A percentile compares a stretch with the other conserved stretches of the same genome.
phyloP scores from a whole-genome alignment of 2,113 vertebrate species.

The Malaclemys terrapin region DNA sequence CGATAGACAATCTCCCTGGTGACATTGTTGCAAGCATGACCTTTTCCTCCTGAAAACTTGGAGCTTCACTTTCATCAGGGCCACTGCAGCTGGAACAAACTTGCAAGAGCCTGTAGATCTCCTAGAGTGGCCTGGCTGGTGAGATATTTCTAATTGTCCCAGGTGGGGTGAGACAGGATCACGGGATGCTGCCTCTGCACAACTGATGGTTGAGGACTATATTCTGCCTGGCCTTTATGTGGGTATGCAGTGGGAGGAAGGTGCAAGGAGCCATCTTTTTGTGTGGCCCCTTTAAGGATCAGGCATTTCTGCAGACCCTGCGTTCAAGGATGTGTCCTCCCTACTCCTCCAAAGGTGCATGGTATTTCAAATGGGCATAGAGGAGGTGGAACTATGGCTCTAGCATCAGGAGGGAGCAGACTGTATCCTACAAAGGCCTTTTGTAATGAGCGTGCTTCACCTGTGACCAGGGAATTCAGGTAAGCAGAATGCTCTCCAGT shows the following conservation, averaged over 20 bases:
- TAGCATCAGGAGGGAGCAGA: not conserved
- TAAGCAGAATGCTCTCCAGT: not conserved
- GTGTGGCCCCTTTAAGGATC: not conserved
- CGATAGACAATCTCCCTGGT: not conserved
- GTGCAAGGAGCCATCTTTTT: not conserved
- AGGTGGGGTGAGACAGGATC: too few species aligned
- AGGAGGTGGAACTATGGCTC: accelerated
- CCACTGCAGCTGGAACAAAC: not conserved
- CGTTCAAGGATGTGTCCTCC: not conserved
- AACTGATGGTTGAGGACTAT: not conserved
- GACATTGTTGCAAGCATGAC: not conserved
- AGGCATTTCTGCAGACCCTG: not conserved
- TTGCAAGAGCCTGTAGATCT: not conserved
- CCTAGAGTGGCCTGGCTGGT: not conserved
- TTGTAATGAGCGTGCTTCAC: not conserved
- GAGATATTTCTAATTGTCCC: not conserved
- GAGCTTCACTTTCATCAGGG: not conserved
- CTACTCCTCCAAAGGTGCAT: not conserved
- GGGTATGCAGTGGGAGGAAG: not conserved
- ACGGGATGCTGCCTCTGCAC: not conserved
- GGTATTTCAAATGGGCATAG: not conserved
- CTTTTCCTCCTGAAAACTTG: not conserved
- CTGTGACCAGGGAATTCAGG: not conserved
- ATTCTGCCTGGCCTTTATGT: not conserved
- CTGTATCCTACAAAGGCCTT: not conserved